Base-by-base conservation (phyloP, 2,797 vertebrate genomes). In the Salmo trutta region DNA sequence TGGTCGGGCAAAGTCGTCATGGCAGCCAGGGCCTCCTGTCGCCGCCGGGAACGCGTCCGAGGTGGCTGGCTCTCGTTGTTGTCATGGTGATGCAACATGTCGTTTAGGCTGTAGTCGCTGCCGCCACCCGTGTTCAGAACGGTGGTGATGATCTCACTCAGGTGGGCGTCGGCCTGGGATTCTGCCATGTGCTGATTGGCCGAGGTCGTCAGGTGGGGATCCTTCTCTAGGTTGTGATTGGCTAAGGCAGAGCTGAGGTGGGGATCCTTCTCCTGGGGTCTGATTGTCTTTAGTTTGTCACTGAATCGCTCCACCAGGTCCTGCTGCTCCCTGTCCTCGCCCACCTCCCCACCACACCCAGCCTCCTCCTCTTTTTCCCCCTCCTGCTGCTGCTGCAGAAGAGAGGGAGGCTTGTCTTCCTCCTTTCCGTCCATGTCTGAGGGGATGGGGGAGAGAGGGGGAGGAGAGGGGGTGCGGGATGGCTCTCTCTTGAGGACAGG, bases 301-400 rank as follows among this genome's bases (percentile, higher is more conserved):
- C 94, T 97, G 89, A 98, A 96, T 76, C 95, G 94, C 85, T 95
- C 93, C 91, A 98, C 94, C 88, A 98, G 91, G 54, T 96, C 95
- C 90, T 96, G 94, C 84, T 83, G 93, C 91, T 83, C 83, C 90
- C 47, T 93, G 90, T 79, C 93, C 90, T 73, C 83, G 75, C 67
- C 21, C 81, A 73, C 83, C 86, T 82, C 85, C 91, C 84, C 80
- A 41, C 29, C 82, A 80, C 64, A 85, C 70, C 77, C 85, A 59
- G 0, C 83, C 72, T 86, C 89, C 73, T 86, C 89, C 76, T 88
- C 85, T 67, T 90, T 84, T 74, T 83, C 84, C 73, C 77, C 51
- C 75, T 85, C 83, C 81, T 81, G 75, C 75, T 91, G 91, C 53
- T 96, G 96, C 83, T 93, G 94, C 83, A 93, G 90, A 41, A 97